A percentile compares a stretch with the other conserved stretches of the same genome.
Conservation (phyloP, 2,113 vertebrate species). For the Planiliza haematocheilus region DNA sequence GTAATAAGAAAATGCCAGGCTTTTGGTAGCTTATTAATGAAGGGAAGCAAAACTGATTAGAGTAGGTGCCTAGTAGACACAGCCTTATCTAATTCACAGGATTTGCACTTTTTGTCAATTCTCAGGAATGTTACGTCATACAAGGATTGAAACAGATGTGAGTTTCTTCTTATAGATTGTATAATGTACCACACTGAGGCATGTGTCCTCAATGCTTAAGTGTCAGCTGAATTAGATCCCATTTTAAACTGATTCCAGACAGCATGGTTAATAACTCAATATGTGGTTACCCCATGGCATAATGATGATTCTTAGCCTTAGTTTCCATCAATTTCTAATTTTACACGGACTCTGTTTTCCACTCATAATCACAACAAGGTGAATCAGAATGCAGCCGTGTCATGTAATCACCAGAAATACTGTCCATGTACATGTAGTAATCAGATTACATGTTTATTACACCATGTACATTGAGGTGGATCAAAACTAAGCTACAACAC, state of each 20-base stretch:
- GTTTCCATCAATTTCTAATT: neutral
- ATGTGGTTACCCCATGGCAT: too few species aligned
- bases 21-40: neutral
- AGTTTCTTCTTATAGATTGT: constrained; percentile 11
- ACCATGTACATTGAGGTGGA: neutral
- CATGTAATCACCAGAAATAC: too few species aligned
- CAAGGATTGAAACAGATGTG: constrained; percentile 8
- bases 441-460: neutral
- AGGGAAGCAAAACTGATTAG: constrained; percentile 5
- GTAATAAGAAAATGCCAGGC: constrained; percentile 12
- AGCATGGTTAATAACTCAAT: neutral
- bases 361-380: too few species aligned
- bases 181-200: neutral
- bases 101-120: constrained; percentile 36
- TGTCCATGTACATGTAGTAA: too few species aligned
- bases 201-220: constrained; percentile 1
- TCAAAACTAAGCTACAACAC: neutral
- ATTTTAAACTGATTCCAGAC: neutral
- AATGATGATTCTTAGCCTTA: too few species aligned
- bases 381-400: too few species aligned
- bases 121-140: constrained; percentile 57
- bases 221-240: neutral
- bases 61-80: constrained; percentile 14
- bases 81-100: constrained; percentile 1
- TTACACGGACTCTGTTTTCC: neutral